Evolutionary conservation across 2,113 vertebrate genomes (phyloP).

Genomic region (Cinclus cinclus): DNA sequence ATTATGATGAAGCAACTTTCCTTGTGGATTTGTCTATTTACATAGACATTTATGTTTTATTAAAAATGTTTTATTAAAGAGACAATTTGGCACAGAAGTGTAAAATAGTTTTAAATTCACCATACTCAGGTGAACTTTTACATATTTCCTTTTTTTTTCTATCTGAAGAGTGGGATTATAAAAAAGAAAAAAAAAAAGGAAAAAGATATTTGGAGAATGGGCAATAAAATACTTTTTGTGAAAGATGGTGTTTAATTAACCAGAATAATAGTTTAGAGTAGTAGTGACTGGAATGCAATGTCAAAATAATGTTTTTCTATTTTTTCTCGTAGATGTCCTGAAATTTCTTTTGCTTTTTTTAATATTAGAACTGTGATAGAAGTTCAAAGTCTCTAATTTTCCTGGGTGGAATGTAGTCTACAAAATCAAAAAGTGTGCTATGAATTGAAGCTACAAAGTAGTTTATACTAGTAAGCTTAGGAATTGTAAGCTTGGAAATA

Average conservation of each 20-base stretch:
- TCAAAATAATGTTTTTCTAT: neutral
- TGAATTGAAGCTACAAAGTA: neutral
- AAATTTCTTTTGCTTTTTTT: neutral
- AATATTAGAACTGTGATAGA: neutral
- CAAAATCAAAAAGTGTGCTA: neutral
- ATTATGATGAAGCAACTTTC: neutral
- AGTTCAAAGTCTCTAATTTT: neutral
- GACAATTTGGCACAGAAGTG: neutral
- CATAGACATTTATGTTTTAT: too few species aligned
- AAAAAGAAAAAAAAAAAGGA: neutral
- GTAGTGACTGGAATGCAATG: neutral
- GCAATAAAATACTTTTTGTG: neutral
- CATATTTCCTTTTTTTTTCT: neutral
- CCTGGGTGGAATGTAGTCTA: neutral
- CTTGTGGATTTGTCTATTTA: neutral
- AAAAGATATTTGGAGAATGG: neutral
- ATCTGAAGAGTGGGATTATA: neutral
- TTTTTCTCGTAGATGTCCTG: neutral
- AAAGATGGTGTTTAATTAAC: neutral
- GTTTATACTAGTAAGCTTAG: neutral
- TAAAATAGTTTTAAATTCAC: constrained; percentile 1
- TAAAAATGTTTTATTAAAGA: neutral
- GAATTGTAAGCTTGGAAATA: neutral
- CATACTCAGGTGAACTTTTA: neutral
- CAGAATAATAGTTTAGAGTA: neutral